Conservation (phyloP, 2,113 vertebrate genomes). For the Oostethus manadensis region DNA sequence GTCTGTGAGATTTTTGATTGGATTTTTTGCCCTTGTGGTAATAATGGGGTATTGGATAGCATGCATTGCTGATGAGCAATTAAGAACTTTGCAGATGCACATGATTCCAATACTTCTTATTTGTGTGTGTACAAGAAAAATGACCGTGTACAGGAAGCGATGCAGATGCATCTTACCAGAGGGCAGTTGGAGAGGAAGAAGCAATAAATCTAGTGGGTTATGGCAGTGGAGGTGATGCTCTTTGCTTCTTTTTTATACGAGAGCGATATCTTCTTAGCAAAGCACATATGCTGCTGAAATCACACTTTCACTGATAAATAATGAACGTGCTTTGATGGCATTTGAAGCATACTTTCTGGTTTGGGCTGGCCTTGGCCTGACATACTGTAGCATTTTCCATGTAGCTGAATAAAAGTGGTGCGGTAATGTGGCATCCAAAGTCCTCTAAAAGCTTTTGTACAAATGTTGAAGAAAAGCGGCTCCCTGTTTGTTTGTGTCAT, state of each 20-base stretch:
- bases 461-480: constrained; percentile 38
- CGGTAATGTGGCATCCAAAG: constrained; percentile 16
- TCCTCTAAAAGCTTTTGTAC: constrained; percentile 29
- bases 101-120: constrained; percentile 12
- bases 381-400: constrained; percentile 8
- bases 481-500: constrained; percentile 20
- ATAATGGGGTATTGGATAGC: constrained; percentile 15
- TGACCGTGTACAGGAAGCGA: not conserved
- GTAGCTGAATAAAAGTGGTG: constrained; percentile 13
- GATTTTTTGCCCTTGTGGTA: constrained; percentile 1
- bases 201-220: constrained; percentile 11
- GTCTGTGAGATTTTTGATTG: not conserved
- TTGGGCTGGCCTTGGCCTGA: not conserved
- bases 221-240: not conserved
- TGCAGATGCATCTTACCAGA: constrained; percentile 19
- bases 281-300: constrained; percentile 8
- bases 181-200: constrained; percentile 28
- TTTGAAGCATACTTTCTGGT: not conserved
- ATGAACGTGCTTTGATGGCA: not conserved
- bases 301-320: constrained; percentile 3
- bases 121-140: not conserved
- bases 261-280: constrained; percentile 1
- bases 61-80: constrained; percentile 31
- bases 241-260: constrained; percentile 10
- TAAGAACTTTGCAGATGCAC: constrained; percentile 49